Conservation (phyloP, 2,888 invertebrate genomes). For the Strigamia crassipes region DNA sequence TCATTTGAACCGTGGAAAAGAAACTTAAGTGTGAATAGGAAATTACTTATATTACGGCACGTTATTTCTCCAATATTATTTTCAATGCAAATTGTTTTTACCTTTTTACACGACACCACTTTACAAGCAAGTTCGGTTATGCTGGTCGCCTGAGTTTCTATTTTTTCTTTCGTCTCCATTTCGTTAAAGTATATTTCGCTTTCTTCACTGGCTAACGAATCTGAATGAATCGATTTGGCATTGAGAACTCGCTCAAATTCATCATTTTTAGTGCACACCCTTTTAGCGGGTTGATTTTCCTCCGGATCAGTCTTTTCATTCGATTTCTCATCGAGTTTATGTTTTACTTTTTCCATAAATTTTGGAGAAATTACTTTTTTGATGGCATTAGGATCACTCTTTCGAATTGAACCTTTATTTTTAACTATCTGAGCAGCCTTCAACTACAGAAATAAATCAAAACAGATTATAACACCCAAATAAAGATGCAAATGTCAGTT, state of each 20-base stretch:
- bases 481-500: neutral
- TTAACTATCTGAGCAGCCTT: neutral
- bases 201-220: neutral
- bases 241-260: neutral
- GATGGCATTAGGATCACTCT: conserved; percentile 6
- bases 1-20: too few species aligned
- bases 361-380: neutral
- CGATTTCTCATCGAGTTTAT: neutral
- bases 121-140: neutral
- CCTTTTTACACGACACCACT: conserved; percentile 8
- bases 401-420: neutral
- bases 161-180: conserved; percentile 13
- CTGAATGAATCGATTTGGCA: neutral
- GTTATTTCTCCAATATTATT: too few species aligned
- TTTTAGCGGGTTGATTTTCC: neutral
- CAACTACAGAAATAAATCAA: neutral
- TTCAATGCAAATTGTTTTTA: neutral
- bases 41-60: too few species aligned
- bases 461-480: neutral
- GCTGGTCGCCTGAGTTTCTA: neutral
- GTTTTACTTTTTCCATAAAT: neutral
- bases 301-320: neutral
- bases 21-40: too few species aligned
- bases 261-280: neutral
- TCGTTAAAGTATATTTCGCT: neutral